A percentile compares a stretch with the other conserved stretches of the same genome.
Conservation (phyloP, 1,140 invertebrate species). For the Maniola jurtina region DNA sequence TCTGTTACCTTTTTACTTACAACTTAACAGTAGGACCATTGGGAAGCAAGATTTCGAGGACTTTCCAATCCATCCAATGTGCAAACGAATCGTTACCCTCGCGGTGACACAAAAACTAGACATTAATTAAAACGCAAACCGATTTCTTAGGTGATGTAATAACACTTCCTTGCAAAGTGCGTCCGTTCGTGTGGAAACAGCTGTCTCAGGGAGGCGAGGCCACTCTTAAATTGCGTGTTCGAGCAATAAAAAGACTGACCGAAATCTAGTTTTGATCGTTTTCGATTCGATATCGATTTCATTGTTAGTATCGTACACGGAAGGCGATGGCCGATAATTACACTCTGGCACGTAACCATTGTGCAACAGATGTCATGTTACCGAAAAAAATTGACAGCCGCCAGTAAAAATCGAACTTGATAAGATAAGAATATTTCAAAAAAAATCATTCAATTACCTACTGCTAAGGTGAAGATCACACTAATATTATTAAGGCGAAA, state of each 20-base stretch:
- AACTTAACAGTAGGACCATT: too few relatives aligned
- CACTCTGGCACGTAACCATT: constrained; percentile 64
- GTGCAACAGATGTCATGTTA: constrained; percentile 55
- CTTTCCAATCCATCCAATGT: background rate
- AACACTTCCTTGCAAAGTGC: constrained; percentile 22
- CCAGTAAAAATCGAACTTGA: constrained; percentile 19
- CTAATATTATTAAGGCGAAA: too few relatives aligned
- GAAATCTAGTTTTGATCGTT: constrained; percentile 63
- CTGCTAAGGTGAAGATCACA: background rate
- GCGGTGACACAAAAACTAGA: background rate
- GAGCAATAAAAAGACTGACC: constrained; percentile 63
- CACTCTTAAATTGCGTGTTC: constrained; percentile 60
- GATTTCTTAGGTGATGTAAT: constrained; percentile 17
- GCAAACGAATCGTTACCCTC: background rate
- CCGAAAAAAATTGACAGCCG: constrained; percentile 31
- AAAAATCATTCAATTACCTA: background rate
- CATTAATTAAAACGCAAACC: constrained; percentile 8
- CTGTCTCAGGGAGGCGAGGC: constrained; percentile 27
- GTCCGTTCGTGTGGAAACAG: constrained; percentile 26
- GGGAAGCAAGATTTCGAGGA: too few relatives aligned
- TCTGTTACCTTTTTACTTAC: too few relatives aligned
- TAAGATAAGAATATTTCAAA: constrained; percentile 18
- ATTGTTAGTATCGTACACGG: constrained; percentile 66
- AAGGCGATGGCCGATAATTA: constrained; percentile 66
- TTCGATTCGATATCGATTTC: constrained; percentile 65